Percentiles rank a stretch among this genome's conserved stretches.
Evolutionary conservation across 2,113 vertebrate genomes (phyloP).

Genomic region (Prionailurus viverrinus): DNA sequence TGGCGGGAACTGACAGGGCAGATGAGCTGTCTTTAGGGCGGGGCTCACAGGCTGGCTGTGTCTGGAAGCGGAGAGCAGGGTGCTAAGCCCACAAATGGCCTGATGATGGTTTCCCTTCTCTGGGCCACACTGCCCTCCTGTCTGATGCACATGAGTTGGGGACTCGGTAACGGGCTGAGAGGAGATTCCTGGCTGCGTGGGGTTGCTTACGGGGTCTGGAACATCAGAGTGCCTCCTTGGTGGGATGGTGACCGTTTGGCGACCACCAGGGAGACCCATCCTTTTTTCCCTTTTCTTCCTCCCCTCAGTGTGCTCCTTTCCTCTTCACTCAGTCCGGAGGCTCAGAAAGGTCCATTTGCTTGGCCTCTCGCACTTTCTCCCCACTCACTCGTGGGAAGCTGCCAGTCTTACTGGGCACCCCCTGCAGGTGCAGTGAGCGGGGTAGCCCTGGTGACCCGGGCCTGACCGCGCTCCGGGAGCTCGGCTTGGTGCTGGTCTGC

Average conservation of each 20-base stretch:
- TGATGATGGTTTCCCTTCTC: background rate
- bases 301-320: too few relatives aligned
- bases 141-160: background rate
- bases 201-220: background rate
- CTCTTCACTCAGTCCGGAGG: fast-evolving
- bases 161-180: background rate
- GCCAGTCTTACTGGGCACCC: fast-evolving
- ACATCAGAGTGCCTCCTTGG: background rate
- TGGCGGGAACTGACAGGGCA: fast-evolving
- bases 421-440: fast-evolving
- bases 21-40: fast-evolving
- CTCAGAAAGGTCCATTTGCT: background rate
- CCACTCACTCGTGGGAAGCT: fast-evolving
- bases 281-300: background rate
- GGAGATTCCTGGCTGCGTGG: background rate
- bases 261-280: background rate
- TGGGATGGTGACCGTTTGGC: background rate
- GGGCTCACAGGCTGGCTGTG: background rate
- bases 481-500: fast-evolving
- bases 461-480: fast-evolving
- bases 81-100: too few relatives aligned
- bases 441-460: fast-evolving
- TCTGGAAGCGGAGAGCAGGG: background rate
- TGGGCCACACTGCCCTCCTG: fast-evolving
- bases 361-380: background rate